phyloP scores from a whole-genome alignment of 2,797 vertebrate species.

The Labroides dimidiatus region DNA sequence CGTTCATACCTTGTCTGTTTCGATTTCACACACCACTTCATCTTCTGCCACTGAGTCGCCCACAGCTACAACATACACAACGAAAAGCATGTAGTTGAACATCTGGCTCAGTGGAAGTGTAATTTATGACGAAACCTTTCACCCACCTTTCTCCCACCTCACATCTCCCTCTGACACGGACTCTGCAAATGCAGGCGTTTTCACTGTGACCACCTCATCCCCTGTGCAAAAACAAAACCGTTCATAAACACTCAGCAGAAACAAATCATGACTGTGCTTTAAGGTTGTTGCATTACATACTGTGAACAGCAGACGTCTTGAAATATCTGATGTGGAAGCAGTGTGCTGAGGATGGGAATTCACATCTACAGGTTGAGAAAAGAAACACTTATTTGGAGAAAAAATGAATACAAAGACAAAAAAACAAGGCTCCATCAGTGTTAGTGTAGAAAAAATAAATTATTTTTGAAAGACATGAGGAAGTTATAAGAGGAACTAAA shows the following conservation, averaged over 20 bases:
- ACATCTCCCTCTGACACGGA: slow-evolving; percentile 98
- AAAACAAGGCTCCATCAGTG: background rate
- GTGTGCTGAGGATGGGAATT: slow-evolving; percentile 72
- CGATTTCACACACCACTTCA: slow-evolving; percentile 98
- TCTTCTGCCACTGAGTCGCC: slow-evolving; percentile 94
- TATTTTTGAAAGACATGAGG: too few species aligned
- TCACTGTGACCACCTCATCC: slow-evolving; percentile 92
- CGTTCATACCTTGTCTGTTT: slow-evolving; percentile 92
- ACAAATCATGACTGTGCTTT: background rate
- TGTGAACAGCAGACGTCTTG: slow-evolving; percentile 81
- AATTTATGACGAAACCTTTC: background rate
- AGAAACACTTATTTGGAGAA: background rate
- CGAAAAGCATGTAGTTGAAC: background rate
- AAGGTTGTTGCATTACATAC: slow-evolving; percentile 32
- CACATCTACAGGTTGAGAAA: slow-evolving; percentile 67
- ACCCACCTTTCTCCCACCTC: slow-evolving; percentile 97
- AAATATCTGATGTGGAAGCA: slow-evolving; percentile 85
- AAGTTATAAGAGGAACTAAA: background rate
- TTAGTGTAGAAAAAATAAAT: too few species aligned
- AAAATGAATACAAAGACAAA: too few species aligned
- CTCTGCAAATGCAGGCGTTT: slow-evolving; percentile 95
- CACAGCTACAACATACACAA: slow-evolving; percentile 84
- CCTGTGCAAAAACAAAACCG: slow-evolving; percentile 74
- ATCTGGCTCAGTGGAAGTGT: background rate
- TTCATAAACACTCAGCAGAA: slow-evolving; percentile 4